Evolutionary conservation across 2,888 invertebrate genomes (phyloP), one percentile per base, ranked within the genome.

Genomic region (Autographa gamma): DNA sequence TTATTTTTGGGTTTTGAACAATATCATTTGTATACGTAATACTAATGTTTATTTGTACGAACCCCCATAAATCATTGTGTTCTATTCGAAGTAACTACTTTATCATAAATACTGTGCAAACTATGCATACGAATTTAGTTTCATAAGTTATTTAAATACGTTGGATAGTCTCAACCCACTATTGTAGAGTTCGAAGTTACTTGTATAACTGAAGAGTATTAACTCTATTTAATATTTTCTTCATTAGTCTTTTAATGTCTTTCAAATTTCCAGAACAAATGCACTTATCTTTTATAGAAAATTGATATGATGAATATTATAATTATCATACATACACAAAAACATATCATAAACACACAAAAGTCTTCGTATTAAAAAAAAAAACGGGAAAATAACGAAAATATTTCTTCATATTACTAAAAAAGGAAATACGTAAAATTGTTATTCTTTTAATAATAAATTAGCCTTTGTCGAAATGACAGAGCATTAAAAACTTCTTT

Each of bases 381-480:
- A 38, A 2, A 38, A 38, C 11, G 1, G 11, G 38, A 9, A 11
- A 16, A 16, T 48, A n/a, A 8, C 2, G 1, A 48, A 6, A n/a
- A n/a, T 6, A n/a, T n/a, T 48, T 48, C 6, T 48, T 1, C n/a
- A n/a, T n/a, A 48, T n/a, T n/a, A 5, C 48, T n/a, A 0, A n/a
- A 14, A n/a, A 48, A 48, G 8, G 16, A 48, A 32, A 76, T 64
- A 63, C 70, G 77, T 80, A 73, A 48, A 66, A 58, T 66, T 63
- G 66, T 61, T 71, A 62, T 66, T 60, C 61, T 66, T 61, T 25
- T 32, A 61, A 52, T 66, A 62, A 73, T 60, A 69, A 76, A 73
- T 70, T 52, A 25, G 43, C 66, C 52, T 63, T 72, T 65, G 60
- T 77, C 76, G 71, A 71, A 81, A 72, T 77, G 74, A 74, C 76